Evolutionary conservation across 2,113 vertebrate species (phyloP), one percentile per base, ranked within the genome.

Genomic region (Hippocampus barbouri): DNA sequence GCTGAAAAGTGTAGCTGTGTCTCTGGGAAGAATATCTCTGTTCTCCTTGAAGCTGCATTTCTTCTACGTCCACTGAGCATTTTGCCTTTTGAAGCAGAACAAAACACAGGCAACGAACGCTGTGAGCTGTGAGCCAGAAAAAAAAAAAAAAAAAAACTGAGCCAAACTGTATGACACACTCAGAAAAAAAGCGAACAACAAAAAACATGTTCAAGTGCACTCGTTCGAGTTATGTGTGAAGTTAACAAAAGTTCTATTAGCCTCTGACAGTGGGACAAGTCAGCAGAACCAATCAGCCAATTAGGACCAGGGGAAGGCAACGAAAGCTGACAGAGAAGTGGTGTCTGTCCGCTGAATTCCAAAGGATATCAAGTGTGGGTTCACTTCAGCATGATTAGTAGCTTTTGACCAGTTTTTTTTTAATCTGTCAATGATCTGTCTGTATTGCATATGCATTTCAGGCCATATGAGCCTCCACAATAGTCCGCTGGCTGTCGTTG

Each of bases 1-100:
- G 74, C 72, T 80, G 62, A 20, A 34, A 47, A 70, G 74, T 16
- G 43, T 23, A 40, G 77, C 7, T 72, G 75, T 49, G 72, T 76
- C 83, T 81, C 59, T 68, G 83, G 79, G 78, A 82, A 18, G 59
- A 9, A n/a, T 53, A 9, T 25, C 43, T 67, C 47, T 69, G 70
- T 76, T 73, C 76, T 64, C 51, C 74, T 85, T 70, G 57, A 82
- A 80, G 72, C 78, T 53, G 59, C 41, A 34, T 79, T 78, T 78
- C n/a, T 68, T 77, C 66, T 61, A 21, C 40, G 38, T 77, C 72
- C 69, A 34, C 61, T 45, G 73, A 83, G 70, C 45, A 67, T 72
- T 41, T 64, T 9, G 69, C 70, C 40, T 27, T 78, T 34, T 64
- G 56, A 38, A 21, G 59, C 64, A 66, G 47, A 65, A 65, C 63